Evolutionary conservation across 2,113 vertebrate species (phyloP).

Genomic region (Rhagologus leucostigma): DNA sequence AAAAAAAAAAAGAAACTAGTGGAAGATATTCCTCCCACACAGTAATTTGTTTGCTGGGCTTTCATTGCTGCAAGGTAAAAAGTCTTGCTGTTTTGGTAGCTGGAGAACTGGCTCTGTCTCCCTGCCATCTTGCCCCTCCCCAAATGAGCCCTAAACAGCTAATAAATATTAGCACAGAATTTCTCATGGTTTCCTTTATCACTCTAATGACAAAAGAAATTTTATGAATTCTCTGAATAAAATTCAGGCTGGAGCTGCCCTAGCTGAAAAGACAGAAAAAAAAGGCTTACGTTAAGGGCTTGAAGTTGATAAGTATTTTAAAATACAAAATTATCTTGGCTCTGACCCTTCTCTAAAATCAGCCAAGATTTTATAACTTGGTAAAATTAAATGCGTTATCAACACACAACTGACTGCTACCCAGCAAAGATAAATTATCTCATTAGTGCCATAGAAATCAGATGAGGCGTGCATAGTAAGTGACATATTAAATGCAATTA

Average conservation of each 20-base stretch:
- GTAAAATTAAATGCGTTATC: constrained; percentile 45
- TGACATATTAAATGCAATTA: constrained; percentile 61
- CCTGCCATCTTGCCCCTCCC: background rate
- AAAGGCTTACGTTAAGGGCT: background rate
- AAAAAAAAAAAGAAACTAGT: background rate
- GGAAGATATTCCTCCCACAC: background rate
- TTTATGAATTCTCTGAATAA: background rate
- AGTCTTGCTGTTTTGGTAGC: background rate
- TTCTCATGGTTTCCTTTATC: background rate
- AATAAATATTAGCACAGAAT: background rate
- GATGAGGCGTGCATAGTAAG: constrained; percentile 42
- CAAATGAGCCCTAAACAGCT: background rate
- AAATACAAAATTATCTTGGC: background rate
- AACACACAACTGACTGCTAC: constrained; percentile 36
- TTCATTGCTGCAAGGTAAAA: background rate
- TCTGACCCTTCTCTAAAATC: constrained; percentile 1
- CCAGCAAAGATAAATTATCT: constrained; percentile 52
- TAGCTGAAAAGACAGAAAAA: background rate
- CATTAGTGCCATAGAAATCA: constrained; percentile 48
- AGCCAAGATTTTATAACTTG: background rate
- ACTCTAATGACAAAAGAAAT: background rate
- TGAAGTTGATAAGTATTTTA: background rate
- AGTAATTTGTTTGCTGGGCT: background rate
- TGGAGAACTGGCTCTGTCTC: background rate
- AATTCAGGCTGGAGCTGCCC: background rate